Conservation (phyloP, 2,113 vertebrate species). For the Hirundichthys speculiger region DNA sequence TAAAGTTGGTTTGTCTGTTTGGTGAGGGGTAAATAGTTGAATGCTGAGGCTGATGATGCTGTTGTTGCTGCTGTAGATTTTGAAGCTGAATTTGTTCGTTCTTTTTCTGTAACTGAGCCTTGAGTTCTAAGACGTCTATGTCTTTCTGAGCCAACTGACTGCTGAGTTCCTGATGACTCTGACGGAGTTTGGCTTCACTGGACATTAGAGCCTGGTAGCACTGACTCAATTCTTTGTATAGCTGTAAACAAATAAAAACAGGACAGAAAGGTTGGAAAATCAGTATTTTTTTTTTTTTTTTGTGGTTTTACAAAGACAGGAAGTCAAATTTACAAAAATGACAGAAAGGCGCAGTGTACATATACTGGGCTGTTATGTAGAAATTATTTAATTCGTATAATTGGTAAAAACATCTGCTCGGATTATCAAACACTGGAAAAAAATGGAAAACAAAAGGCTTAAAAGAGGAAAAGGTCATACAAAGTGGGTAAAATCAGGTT, state of each 20-base stretch:
- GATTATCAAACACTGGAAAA: too few species aligned
- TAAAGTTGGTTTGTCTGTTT: constrained; percentile 74
- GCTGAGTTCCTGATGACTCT: constrained; percentile 82
- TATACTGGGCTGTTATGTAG: too few species aligned
- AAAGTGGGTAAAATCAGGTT: too few species aligned
- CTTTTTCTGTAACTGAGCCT: constrained; percentile 80
- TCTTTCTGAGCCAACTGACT: constrained; percentile 84
- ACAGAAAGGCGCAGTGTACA: too few species aligned
- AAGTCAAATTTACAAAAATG: too few species aligned
- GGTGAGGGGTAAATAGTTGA: constrained; percentile 30
- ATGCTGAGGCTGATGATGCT: constrained; percentile 65
- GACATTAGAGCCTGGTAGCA: constrained; percentile 87
- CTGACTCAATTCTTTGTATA: constrained; percentile 87
- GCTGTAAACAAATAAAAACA: constrained; percentile 76
- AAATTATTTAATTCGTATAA: too few species aligned
- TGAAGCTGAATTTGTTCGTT: constrained; percentile 67
- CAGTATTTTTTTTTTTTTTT: too few species aligned
- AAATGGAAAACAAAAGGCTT: too few species aligned
- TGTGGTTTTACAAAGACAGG: too few species aligned
- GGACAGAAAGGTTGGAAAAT: background rate
- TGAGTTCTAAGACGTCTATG: constrained; percentile 82
- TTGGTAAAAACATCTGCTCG: too few species aligned
- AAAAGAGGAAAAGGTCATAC: too few species aligned
- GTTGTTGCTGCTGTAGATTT: constrained; percentile 57
- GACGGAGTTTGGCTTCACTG: constrained; percentile 84